Evolutionary conservation across 2,113 vertebrate genomes (phyloP), one percentile per base, ranked within the genome.

Genomic region (Ictidomys tridecemlineatus): DNA sequence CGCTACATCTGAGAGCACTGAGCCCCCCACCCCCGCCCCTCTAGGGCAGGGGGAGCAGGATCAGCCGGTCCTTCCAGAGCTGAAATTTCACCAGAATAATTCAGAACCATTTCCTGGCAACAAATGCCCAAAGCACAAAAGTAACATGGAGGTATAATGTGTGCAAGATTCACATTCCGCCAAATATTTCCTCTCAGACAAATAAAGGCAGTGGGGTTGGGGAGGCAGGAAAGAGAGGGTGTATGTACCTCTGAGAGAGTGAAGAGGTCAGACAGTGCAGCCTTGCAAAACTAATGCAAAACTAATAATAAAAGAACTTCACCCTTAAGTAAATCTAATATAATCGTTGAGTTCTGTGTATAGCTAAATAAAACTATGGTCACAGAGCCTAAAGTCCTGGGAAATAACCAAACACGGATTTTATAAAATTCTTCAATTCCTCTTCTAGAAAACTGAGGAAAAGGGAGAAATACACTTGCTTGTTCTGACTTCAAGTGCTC

Each of bases 81-180:
- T 98, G 97, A 98, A 96, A 97, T 97, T 98, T 98, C 65, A 97
- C 96, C 91, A 80, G 56, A 45, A 96, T 78, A 63, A 85, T 70
- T 91, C 92, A 79, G 97, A 93, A 96, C 95, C 97, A 98, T 98
- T 98, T 98, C 97, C 97, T 98, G 94, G 96, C 85, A 94, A 90
- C 93, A 90, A 93, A 86, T 67, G 61, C 28, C n/a, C 82, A 63
- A 92, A 92, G 42, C n/a, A 91, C 82, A 61, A 74, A 88, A 87
- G 58, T 76, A 77, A 53, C 61, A 32, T 53, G 90, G 96, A 96
- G 96, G 96, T 97, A 97, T 93, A 97, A 97, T 93, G 87, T 96
- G 93, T 89, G 39, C 93, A 95, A 98, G 85, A 42, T 89, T 95
- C 87, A 94, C 89, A 93, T 91, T 85, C 0, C 89, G 39, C 34